Percentiles rank a stretch among this genome's conserved stretches.
These are phyloP conservation scores for Thryonomys swinderianus DNA, from an alignment of 2,113 vertebrate species.

Conservation along the genomic window DNA sequence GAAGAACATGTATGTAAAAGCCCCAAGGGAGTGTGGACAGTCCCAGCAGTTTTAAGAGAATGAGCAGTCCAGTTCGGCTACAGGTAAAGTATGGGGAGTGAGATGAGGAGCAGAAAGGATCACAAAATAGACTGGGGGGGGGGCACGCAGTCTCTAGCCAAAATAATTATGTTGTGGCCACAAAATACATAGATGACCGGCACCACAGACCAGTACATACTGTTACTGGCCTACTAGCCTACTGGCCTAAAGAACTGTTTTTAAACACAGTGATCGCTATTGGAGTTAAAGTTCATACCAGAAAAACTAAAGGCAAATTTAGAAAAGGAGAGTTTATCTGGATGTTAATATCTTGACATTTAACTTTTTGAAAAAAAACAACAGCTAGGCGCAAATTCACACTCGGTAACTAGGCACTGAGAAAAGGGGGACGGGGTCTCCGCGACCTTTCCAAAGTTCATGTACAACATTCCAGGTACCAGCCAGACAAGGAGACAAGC, in stretches of 20 bases:
- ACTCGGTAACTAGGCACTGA: not conserved
- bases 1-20: not conserved
- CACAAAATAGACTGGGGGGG: not conserved
- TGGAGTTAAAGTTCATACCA: not conserved
- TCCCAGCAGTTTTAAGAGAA: not conserved
- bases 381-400: not conserved
- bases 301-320: constrained; percentile 20
- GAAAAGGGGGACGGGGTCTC: not conserved
- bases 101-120: not conserved
- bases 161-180: not conserved
- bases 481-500: not conserved
- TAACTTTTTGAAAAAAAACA: not conserved
- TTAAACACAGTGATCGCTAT: not conserved
- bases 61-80: not conserved
- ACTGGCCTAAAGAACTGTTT: not conserved
- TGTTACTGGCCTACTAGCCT: not conserved
- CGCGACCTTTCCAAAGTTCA: constrained; percentile 3
- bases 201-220: not conserved
- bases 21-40: not conserved
- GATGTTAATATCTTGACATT: not conserved
- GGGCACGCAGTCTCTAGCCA: not conserved
- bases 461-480: not conserved
- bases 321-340: not conserved
- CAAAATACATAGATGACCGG: not conserved
- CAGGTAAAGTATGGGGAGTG: not conserved